phyloP scores from a whole-genome alignment of 2,113 vertebrate genomes.

The Lasiurus cinereus region DNA sequence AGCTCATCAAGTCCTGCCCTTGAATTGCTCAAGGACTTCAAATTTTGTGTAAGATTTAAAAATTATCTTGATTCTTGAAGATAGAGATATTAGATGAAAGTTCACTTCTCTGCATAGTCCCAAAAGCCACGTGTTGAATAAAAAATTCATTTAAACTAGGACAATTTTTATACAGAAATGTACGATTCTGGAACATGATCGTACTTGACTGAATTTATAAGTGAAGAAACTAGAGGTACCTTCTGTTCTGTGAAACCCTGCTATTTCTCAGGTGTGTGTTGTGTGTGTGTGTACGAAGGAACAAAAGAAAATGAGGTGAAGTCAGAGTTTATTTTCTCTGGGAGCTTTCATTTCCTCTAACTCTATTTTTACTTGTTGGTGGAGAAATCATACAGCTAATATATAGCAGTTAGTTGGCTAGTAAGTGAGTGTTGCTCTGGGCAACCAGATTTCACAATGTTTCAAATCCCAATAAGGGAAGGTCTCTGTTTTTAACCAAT shows the following conservation, averaged over 20 bases:
- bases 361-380: conserved; percentile 68
- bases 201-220: conserved; percentile 45
- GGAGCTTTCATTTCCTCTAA: conserved; percentile 66
- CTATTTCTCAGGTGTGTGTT: neutral
- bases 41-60: conserved; percentile 57
- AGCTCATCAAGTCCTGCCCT: conserved; percentile 61
- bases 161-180: conserved; percentile 38
- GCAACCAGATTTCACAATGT: conserved; percentile 68
- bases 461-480: conserved; percentile 48
- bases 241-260: neutral
- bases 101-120: neutral
- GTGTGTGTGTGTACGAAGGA: neutral
- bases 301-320: conserved; percentile 59
- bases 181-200: neutral
- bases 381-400: conserved; percentile 45
- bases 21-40: conserved; percentile 21
- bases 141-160: conserved; percentile 64
- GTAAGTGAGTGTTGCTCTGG: neutral
- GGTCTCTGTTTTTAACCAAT: conserved; percentile 27
- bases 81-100: conserved; percentile 53
- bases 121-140: neutral
- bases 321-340: conserved; percentile 20
- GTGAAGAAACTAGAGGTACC: neutral
- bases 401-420: conserved; percentile 26
- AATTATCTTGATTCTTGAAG: conserved; percentile 39